Percentiles rank a stretch among this genome's conserved stretches.
phyloP scores from a whole-genome alignment of 2,113 vertebrate species.

The Rissa tridactyla region DNA sequence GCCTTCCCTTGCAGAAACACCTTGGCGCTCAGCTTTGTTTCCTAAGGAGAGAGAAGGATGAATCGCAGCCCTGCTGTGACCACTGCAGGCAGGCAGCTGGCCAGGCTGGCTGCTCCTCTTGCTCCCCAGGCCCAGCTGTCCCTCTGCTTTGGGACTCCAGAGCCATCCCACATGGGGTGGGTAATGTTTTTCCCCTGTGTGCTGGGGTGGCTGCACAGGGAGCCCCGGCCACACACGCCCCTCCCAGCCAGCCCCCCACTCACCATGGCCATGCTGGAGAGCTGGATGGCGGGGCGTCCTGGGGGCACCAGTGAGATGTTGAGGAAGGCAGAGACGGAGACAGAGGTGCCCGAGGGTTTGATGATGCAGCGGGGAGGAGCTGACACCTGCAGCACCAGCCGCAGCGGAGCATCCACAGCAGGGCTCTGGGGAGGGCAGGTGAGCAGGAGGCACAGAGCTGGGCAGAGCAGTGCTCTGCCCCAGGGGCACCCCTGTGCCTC shows the following conservation, averaged over 20 bases:
- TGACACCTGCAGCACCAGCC: slow-evolving; percentile 79
- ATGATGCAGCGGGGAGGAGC: slow-evolving; percentile 82
- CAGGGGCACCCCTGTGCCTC: not conserved
- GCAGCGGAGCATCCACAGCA: slow-evolving; percentile 81
- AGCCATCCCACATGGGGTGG: not conserved
- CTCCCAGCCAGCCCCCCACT: not conserved
- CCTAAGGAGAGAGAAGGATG: slow-evolving; percentile 64
- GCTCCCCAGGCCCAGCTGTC: not conserved
- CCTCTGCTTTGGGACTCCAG: fast-evolving
- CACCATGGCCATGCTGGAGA: slow-evolving; percentile 95
- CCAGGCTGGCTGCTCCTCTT: not conserved
- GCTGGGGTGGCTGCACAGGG: not conserved
- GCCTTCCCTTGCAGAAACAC: slow-evolving; percentile 86
- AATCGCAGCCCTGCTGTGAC: too few relatives aligned
- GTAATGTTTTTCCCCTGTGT: fast-evolving
- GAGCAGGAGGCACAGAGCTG: not conserved
- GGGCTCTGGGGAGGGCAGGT: slow-evolving; percentile 71
- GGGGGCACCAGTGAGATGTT: slow-evolving; percentile 81
- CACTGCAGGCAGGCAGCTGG: not conserved
- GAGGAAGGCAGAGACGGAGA: slow-evolving; percentile 82
- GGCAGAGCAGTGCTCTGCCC: not conserved
- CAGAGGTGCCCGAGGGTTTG: slow-evolving; percentile 83
- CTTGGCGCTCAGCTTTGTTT: slow-evolving; percentile 86
- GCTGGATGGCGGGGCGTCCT: slow-evolving; percentile 72
- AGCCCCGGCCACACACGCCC: fast-evolving